These are phyloP conservation scores for Eristalinus sepulchralis DNA, from an alignment of 2,888 invertebrate species.

Conservation along the genomic window DNA sequence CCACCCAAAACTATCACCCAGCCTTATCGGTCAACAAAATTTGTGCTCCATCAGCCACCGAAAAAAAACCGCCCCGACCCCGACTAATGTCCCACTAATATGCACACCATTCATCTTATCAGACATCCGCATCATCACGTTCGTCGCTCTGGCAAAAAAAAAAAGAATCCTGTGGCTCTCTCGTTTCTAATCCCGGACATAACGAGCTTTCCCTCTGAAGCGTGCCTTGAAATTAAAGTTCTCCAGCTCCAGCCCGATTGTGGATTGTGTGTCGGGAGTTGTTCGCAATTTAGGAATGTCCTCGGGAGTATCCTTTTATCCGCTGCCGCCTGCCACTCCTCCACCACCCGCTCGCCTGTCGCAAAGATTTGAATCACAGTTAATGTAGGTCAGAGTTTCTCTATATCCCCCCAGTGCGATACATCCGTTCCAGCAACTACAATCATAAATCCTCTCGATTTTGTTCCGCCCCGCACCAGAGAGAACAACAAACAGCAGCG, in stretches of 20 bases:
- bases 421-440: slow-evolving; percentile 50
- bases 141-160: slow-evolving; percentile 24
- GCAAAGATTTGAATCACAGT: slow-evolving; percentile 62
- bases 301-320: slow-evolving; percentile 34
- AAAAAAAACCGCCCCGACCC: neutral
- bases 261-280: slow-evolving; percentile 7
- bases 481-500: neutral
- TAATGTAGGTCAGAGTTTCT: slow-evolving; percentile 62
- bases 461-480: neutral
- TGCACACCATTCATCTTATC: slow-evolving; percentile 48
- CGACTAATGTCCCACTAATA: slow-evolving; percentile 61
- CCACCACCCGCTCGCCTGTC: slow-evolving; percentile 1
- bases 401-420: slow-evolving; percentile 26
- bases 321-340: neutral
- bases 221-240: slow-evolving; percentile 66
- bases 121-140: slow-evolving; percentile 64
- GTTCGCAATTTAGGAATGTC: slow-evolving; percentile 53
- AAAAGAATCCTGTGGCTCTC: neutral
- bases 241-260: slow-evolving; percentile 1
- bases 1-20: neutral
- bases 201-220: slow-evolving; percentile 28
- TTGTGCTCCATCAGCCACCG: too few species aligned
- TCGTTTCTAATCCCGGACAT: slow-evolving; percentile 13
- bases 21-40: slow-evolving; percentile 65
- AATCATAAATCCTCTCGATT: slow-evolving; percentile 54